Base-by-base conservation (phyloP, 2,113 vertebrate genomes). In the Noturus placidus region DNA sequence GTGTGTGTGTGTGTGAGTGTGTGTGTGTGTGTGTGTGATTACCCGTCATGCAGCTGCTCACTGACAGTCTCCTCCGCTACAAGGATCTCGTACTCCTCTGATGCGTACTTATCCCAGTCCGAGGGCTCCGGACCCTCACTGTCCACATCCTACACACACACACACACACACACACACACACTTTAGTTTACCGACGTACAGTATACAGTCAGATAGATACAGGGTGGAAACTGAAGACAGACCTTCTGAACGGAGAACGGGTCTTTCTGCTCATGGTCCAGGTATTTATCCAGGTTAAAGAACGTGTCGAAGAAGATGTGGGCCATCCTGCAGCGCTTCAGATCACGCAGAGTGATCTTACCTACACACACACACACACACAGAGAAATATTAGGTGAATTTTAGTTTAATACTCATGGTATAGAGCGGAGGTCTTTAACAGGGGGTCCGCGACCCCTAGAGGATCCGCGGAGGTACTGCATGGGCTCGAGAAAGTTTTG, bases 161-260 rank as follows among this genome's bases (percentile, higher is more conserved):
- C 77, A 86, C 33, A 74, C 63, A 90, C n/a, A 46, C 33, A 35
- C 89, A 69, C 61, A 52, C 78, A 22, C 63, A 83, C 59, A 89
- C 74, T 82, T 19, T 42, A 67, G 33, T 59, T 33, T 25, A 78
- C 67, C 42, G 70, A 42, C 35, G 11, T 20, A 74, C 38, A 50
- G 74, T 50, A 46, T 77, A 77, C 6, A 77, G 42, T 50, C 6
- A 42, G 42, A 52, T n/a, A 50, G 46, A n/a, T 52, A 50, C 6
- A 25, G 25, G 42, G 22, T 77, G 25, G 42, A n/a, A 54, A 17
- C 50, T 52, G n/a, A 77, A 77, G 42, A 79, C 78, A 11, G 94
- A 99, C 98, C 98, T 99, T 99, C 93, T 99, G 98, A 93, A 99
- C 95, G 80, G 98, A 97, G 96, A 99, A 99, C 57, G 98, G 98